Conservation (phyloP, 2,797 vertebrate genomes). For the Bufotes viridis region DNA sequence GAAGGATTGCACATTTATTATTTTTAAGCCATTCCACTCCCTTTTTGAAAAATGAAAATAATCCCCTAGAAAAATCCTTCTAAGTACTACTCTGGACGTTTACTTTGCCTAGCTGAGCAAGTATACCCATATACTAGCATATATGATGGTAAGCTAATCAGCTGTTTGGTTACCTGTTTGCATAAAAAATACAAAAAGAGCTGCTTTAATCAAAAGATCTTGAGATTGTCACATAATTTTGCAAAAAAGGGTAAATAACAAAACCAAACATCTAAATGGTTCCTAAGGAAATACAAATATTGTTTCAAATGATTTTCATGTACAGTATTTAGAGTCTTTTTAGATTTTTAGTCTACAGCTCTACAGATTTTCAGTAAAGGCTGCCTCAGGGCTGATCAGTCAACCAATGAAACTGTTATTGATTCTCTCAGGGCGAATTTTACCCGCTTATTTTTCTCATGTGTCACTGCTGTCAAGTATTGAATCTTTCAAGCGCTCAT, state of each 20-base stretch:
- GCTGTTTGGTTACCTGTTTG: too few species aligned
- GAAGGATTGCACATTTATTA: too few species aligned
- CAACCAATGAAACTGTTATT: conserved; percentile 20
- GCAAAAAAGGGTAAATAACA: background rate
- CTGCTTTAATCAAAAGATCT: too few species aligned
- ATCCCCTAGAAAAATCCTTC: too few species aligned
- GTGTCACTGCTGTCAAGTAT: background rate
- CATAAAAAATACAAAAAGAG: too few species aligned
- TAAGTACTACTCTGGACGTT: too few species aligned
- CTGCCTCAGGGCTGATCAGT: background rate
- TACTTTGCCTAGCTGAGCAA: too few species aligned
- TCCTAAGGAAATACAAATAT: background rate
- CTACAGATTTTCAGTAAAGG: background rate
- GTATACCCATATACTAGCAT: too few species aligned
- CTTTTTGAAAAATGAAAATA: too few species aligned
- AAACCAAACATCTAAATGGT: background rate
- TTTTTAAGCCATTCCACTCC: too few species aligned
- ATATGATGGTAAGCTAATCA: too few species aligned
- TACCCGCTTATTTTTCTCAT: conserved; percentile 4
- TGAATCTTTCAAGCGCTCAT: background rate
- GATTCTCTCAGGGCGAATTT: background rate
- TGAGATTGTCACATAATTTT: background rate
- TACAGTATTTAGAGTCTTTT: background rate
- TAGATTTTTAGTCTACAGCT: background rate
- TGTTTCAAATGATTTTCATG: background rate